Conservation (phyloP, 2,797 vertebrate species). For the Hozukius guyotensis region DNA sequence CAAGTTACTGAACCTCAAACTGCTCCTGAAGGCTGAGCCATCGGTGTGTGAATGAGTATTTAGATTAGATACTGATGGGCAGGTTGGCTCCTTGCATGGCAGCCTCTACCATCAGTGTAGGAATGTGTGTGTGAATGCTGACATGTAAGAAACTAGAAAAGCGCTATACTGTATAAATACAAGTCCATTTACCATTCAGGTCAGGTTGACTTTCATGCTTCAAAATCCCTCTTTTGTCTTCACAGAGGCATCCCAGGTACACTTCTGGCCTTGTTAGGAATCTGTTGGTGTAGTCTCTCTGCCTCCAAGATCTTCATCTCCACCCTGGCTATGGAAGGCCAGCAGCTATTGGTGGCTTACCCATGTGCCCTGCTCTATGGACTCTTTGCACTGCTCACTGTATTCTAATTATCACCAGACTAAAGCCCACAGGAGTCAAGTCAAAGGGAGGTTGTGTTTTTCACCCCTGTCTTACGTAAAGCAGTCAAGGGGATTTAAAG, state of each 20-base stretch:
- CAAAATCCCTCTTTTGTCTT: background rate
- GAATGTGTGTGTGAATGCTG: too few relatives aligned
- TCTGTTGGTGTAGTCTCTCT: constrained; percentile 94
- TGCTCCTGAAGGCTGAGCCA: too few relatives aligned
- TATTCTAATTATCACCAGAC: constrained; percentile 81
- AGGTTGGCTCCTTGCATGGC: too few relatives aligned
- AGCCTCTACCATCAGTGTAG: too few relatives aligned
- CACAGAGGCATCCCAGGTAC: constrained; percentile 87
- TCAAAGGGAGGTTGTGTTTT: background rate
- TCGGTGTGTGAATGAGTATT: too few relatives aligned
- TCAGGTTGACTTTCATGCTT: background rate
- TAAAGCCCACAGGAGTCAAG: background rate
- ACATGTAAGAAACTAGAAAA: too few relatives aligned
- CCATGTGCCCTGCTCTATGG: constrained; percentile 92
- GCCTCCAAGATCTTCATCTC: constrained; percentile 97
- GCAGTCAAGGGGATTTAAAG: background rate
- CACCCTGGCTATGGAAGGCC: constrained; percentile 92
- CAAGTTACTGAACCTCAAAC: too few relatives aligned
- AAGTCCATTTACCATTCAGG: background rate
- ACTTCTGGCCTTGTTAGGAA: constrained; percentile 84
- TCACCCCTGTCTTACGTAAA: background rate
- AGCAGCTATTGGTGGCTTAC: constrained; percentile 93
- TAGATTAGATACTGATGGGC: too few relatives aligned
- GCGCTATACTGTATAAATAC: too few relatives aligned
- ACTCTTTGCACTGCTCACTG: constrained; percentile 91